Conservation (phyloP, 2,888 invertebrate genomes). For the Agrilus mali region DNA sequence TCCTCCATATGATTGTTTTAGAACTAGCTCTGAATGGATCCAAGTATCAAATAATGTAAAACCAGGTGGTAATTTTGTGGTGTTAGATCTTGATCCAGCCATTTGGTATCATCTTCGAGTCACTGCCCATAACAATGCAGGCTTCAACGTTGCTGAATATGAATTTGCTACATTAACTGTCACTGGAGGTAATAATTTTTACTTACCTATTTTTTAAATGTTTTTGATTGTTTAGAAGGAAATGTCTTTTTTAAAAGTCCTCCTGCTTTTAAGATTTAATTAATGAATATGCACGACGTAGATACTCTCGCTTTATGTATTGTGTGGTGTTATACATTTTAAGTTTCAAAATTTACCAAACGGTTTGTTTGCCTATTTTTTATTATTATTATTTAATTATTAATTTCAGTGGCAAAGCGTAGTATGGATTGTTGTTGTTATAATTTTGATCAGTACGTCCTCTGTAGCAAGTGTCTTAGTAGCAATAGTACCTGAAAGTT, state of each 20-base stretch:
- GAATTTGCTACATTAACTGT: constrained; percentile 90
- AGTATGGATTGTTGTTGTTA: neutral
- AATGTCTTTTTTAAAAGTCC: no score
- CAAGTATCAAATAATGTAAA: constrained; percentile 89
- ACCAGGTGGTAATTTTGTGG: constrained; percentile 81
- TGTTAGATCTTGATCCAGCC: constrained; percentile 83
- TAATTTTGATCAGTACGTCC: neutral
- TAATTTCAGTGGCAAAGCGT: constrained; percentile 9
- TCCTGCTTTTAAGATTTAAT: no score
- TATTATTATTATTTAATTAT: constrained; percentile 18
- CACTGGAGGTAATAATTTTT: constrained; percentile 72
- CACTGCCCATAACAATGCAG: constrained; percentile 90
- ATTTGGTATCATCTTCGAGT: constrained; percentile 88
- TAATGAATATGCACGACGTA: no score
- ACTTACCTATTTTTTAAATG: neutral
- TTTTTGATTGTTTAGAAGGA: neutral
- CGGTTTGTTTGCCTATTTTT: constrained; percentile 8
- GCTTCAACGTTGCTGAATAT: constrained; percentile 88
- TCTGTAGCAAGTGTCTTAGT: constrained; percentile 1
- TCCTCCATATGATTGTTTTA: constrained; percentile 24
- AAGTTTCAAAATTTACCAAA: neutral
- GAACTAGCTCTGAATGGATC: constrained; percentile 81
- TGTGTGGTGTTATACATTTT: no score
- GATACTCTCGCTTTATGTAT: no score
- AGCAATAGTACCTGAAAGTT: constrained; percentile 35